These are phyloP conservation scores for Perizoma flavofasciatum DNA, from an alignment of 2,888 invertebrate species.

Conservation along the genomic window DNA sequence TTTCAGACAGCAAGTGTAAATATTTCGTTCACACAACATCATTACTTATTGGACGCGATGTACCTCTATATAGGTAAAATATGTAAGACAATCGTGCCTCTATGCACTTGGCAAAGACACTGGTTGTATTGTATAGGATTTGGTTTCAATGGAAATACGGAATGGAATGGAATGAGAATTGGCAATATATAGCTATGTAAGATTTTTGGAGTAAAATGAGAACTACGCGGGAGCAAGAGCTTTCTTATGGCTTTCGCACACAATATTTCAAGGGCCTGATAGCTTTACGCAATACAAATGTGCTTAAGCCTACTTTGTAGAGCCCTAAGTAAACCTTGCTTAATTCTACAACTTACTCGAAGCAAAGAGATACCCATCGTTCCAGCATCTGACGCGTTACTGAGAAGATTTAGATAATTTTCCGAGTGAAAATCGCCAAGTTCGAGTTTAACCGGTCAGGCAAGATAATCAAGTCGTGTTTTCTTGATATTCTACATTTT, in stretches of 20 bases:
- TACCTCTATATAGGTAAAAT: background rate
- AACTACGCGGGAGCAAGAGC: no score
- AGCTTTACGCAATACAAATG: no score
- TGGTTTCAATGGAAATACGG: no score
- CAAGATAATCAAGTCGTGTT: slow-evolving; percentile 48
- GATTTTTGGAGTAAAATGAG: no score
- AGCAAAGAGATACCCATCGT: slow-evolving; percentile 65
- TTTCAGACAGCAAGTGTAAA: slow-evolving; percentile 20
- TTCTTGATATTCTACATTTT: slow-evolving; percentile 42
- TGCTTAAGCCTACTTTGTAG: no score
- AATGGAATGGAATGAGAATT: no score
- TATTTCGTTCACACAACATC: background rate
- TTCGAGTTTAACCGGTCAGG: slow-evolving; percentile 58
- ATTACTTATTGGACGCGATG: background rate
- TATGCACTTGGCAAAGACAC: no score
- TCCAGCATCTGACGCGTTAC: slow-evolving; percentile 40
- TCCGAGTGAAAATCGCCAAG: slow-evolving; percentile 42
- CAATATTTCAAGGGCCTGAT: no score
- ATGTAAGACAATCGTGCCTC: no score
- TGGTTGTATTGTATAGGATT: no score
- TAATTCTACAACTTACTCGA: slow-evolving; percentile 58
- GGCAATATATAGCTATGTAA: no score
- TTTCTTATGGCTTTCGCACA: no score
- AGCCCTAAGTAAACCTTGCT: background rate
- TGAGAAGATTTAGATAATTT: slow-evolving; percentile 40